Evolutionary conservation across 2,797 vertebrate species (phyloP), one percentile per base, ranked within the genome.

Genomic region (Garrulus glandarius): DNA sequence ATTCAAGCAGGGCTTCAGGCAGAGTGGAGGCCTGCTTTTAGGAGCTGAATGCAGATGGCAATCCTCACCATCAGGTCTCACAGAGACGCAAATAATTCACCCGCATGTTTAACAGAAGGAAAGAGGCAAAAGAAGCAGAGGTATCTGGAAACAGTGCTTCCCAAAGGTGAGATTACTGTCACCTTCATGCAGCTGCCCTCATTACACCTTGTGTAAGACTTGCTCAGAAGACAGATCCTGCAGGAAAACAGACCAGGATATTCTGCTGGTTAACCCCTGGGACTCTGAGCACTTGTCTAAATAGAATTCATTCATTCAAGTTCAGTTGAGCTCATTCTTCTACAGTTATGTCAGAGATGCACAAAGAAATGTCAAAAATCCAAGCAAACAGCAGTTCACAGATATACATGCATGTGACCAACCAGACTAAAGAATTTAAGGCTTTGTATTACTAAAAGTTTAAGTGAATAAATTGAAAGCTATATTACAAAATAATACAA

Each of bases 371-470:
- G 4, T 43, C 71, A 81, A 49, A 92, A 49, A 50, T 32, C 37
- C 30, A 67, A 37, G 30, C 18, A 82, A 56, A 47, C 15, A 82
- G n/a, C 13, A 63, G 12, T 55, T 83, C n/a, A 15, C 6, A 41
- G 13, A 34, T 43, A 84, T 7, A 50, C 5, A 26, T 0, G 0
- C 36, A 87, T 1, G 0, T 20, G 9, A 88, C 3, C 34, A 46
- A 84, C 3, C 0, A 27, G 3, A 87, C 5, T 41, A 41, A 37
- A 46, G 10, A 80, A 87, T 15, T 49, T 69, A 47, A 80, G 12
- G 41, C 8, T 71, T 78, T n/a, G 37, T 44, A 63, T 76, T 53
- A 59, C 13, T 37, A 12, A 52, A 59, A 14, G 17, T 56, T 84
- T 88, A 72, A 29, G 69, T 32, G 16, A 2, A 44, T 37, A 65